Evolutionary conservation across 2,888 invertebrate genomes (phyloP), one percentile per base, ranked within the genome.

Genomic region (Muscina levida): DNA sequence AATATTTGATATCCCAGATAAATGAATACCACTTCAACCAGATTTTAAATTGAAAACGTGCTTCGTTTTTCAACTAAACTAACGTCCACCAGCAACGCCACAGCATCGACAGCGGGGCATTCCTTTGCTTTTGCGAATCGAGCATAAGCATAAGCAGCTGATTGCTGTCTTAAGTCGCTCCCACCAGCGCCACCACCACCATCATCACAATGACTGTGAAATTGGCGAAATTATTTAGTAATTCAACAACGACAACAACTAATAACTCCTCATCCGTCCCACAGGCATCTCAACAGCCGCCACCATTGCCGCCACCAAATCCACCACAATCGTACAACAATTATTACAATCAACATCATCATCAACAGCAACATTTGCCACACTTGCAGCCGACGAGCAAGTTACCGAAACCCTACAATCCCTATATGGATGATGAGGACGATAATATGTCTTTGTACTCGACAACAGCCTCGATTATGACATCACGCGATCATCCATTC

Each of bases 401-500:
- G 68, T 39, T 74, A 31, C 81, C 76, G 48, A 78, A 78, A 26
- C 72, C 77, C 13, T 79, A 79, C 4, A 84, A 85, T 78, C 84
- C 83, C 67, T 88, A 88, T 76, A 85, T 83, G 62, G 85, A 85
- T 51, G 86, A 86, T 44, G 85, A 85, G 31, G 88, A 78, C 84
- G 85, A 85, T 81, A 85, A 83, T 78, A 85, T 85, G 84, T 85
- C 86, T 31, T 71, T 84, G 56, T 84, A 84, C 71, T 87, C 73
- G 85, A 86, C 82, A 82, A 85, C 83, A 77, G 85, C 85, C 22
- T 86, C 87, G 83, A 86, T 86, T 83, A 86, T 88, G 85, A 88
- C 89, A 85, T 86, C 88, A 83, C 88, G 89, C 73, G 88, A 87
- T 84, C 90, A 90, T 87, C 89, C 88, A 17, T 90, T 86, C 78